A percentile compares a stretch with the other conserved stretches of the same genome.
Evolutionary conservation across 2,113 vertebrate species (phyloP).

Genomic region (Corythaeola cristata): DNA sequence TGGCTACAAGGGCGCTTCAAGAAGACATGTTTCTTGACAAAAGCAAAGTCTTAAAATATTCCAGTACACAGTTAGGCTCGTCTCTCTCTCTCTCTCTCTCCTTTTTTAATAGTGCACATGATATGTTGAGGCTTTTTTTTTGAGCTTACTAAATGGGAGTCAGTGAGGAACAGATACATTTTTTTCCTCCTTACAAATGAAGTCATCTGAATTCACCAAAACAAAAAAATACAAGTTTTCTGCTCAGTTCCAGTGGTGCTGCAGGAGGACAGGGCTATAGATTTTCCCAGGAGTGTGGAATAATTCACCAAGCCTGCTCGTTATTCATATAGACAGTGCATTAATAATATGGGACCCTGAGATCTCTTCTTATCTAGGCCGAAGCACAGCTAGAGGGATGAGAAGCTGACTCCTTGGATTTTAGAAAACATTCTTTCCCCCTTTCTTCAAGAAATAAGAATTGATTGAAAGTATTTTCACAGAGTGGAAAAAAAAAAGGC

Average conservation of each 20-base stretch:
- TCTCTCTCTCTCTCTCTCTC: not conserved
- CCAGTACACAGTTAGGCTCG: not conserved
- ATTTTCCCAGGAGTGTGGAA: slow-evolving; percentile 82
- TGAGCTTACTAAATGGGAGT: not conserved
- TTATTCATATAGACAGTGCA: slow-evolving; percentile 88
- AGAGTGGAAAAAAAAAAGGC: not conserved
- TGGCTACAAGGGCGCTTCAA: not conserved
- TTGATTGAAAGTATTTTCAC: slow-evolving; percentile 71
- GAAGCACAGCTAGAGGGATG: slow-evolving; percentile 73
- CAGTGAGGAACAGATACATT: not conserved
- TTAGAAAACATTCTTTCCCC: slow-evolving; percentile 72
- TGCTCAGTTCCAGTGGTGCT: slow-evolving; percentile 53
- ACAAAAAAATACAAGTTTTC: slow-evolving; percentile 54
- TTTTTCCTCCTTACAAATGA: slow-evolving; percentile 58
- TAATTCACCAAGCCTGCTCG: slow-evolving; percentile 78
- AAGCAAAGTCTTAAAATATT: not conserved
- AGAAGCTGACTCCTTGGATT: slow-evolving; percentile 80
- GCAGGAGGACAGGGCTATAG: slow-evolving; percentile 71
- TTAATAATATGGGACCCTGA: slow-evolving; percentile 86
- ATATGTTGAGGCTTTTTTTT: not conserved
- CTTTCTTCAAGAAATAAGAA: slow-evolving; percentile 68
- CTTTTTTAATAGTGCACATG: not conserved
- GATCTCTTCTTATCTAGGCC: slow-evolving; percentile 84
- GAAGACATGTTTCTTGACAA: not conserved
- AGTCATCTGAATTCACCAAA: slow-evolving; percentile 62